Conservation (phyloP, 1,140 invertebrate genomes). For the Pogonomyrmex californicus region DNA sequence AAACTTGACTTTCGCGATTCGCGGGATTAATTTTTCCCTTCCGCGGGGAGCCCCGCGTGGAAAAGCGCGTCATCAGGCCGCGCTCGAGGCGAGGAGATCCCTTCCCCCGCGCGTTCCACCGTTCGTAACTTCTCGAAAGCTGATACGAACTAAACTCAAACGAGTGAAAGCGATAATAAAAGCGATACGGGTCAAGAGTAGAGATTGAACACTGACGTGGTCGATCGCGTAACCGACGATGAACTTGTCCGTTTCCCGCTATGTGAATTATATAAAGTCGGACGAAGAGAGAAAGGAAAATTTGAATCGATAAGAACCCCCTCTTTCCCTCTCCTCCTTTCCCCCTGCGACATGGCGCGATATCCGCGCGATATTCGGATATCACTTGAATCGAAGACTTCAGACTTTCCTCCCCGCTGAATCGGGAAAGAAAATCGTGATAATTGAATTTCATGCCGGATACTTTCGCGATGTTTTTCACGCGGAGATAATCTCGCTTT, state of each 20-base stretch:
- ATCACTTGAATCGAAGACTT: not conserved
- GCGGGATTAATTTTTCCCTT: not conserved
- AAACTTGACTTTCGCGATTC: not conserved
- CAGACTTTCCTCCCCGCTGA: not conserved
- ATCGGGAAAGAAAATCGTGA: not conserved
- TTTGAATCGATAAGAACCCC: not conserved
- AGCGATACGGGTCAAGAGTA: constrained; percentile 33
- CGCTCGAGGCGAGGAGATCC: not conserved
- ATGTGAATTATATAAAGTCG: not conserved
- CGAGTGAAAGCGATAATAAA: constrained; percentile 57
- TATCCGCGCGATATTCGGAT: not conserved
- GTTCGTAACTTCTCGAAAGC: constrained; percentile 28
- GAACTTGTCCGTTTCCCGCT: constrained; percentile 42
- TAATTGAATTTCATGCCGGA: constrained; percentile 3
- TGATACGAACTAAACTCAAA: constrained; percentile 18
- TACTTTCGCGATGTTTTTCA: constrained; percentile 2
- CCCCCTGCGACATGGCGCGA: not conserved
- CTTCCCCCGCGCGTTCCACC: not conserved
- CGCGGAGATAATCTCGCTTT: constrained; percentile 15
- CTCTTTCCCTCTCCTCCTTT: no score
- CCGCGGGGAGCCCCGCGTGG: not conserved
- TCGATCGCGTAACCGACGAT: constrained; percentile 36
- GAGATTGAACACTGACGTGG: constrained; percentile 45
- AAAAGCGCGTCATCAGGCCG: not conserved
- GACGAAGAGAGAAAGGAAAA: not conserved